Evolutionary conservation across 1,140 invertebrate genomes (phyloP), one percentile per base, ranked within the genome.

Genomic region (Drosophila ogumai): DNA sequence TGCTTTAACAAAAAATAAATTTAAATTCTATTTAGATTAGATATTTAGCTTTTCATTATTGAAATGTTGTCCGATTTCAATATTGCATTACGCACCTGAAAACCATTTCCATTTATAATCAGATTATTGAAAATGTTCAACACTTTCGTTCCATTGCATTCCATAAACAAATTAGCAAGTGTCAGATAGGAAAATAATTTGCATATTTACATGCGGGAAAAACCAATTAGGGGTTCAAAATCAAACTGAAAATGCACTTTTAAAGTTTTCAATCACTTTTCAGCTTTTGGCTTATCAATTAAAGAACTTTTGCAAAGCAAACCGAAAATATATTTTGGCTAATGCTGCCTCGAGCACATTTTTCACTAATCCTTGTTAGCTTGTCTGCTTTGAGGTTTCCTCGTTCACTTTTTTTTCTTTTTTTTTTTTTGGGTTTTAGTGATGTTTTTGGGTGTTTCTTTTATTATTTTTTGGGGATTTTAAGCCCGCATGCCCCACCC

Each of bases 351-450:
- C 61, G 12, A 34, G 60, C 58, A 72, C 64, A 66, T 75, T 44
- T 65, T 41, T 60, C 50, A 41, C 71, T 72, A 82, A 88, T 71
- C 79, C 75, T 65, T 79, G 84, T 86, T 88, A 65, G 82, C 84
- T 79, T 86, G 84, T 79, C 71, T 81, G 66, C 65, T 80, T 82
- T 86, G 84, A 73, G 82, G 81, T 84, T 84, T 67, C 13, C 38
- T 36, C n/a, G 36, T 32, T 46, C 28, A n/a, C 8, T 17, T 12
- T 50, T 12, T 7, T 12, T 12, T 32, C 6, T 40, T 12, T 3
- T 25, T 34, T 12, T 31, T 25, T 63, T 22, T 43, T 40, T 40
- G 15, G 5, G 46, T 47, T 25, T 47, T 28, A 47, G 12, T 28
- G 19, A 15, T 61, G 49, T 36, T 65, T 65, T 32, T n/a, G 31